These are phyloP conservation scores for Oryctes rhinoceros DNA, from an alignment of 1,140 invertebrate genomes.

Conservation along the genomic window DNA sequence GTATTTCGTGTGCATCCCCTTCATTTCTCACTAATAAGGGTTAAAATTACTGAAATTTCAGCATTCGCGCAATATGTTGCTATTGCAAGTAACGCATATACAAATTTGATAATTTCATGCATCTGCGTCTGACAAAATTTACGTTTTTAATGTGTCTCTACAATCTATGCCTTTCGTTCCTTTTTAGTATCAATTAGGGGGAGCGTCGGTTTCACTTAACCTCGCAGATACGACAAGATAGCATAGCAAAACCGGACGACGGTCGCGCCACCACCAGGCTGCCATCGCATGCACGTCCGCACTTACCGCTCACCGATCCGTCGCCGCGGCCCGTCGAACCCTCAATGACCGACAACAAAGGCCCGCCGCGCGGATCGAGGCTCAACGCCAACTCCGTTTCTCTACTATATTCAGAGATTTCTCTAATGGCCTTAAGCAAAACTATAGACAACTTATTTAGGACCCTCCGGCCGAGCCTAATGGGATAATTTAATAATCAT, in stretches of 20 bases:
- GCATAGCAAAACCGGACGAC: neutral
- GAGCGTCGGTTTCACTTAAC: slow-evolving; percentile 28
- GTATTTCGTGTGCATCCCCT: too few species aligned
- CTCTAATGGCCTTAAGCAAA: slow-evolving; percentile 44
- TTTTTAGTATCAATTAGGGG: slow-evolving; percentile 12
- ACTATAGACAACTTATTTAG: slow-evolving; percentile 45
- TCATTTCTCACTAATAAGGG: too few species aligned
- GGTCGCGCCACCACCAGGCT: neutral
- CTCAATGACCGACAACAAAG: slow-evolving; percentile 11
- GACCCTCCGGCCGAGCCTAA: slow-evolving; percentile 42
- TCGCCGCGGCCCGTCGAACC: slow-evolving; percentile 17
- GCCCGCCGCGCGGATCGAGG: neutral
- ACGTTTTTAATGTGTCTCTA: too few species aligned
- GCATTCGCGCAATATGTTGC: too few species aligned
- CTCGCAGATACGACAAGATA: neutral
- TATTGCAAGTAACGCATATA: too few species aligned
- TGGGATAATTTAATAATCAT: slow-evolving; percentile 46
- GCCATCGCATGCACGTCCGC: neutral
- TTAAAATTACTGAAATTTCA: too few species aligned
- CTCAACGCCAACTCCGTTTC: neutral
- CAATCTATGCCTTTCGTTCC: neutral
- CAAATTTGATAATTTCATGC: too few species aligned
- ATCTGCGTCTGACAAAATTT: too few species aligned
- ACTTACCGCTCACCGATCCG: slow-evolving; percentile 15
- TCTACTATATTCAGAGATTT: slow-evolving; percentile 21